Evolutionary conservation across 1,140 invertebrate genomes (phyloP), one percentile per base, ranked within the genome.

Genomic region (Drosophila tristis): DNA sequence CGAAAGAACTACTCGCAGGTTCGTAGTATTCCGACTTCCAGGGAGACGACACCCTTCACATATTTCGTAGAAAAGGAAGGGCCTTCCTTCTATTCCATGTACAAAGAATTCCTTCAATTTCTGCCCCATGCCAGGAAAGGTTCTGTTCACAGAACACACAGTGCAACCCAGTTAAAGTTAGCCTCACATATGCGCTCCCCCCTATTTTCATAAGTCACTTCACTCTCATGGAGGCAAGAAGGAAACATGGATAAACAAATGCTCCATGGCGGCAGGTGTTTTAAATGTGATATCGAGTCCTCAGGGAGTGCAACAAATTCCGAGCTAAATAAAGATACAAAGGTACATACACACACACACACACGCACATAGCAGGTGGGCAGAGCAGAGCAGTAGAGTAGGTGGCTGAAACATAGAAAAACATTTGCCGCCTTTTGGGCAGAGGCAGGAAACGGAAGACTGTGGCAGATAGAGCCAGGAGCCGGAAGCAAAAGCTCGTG

Each of bases 231-330:
- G 9, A 29, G 49, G 13, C n/a, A 43, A 39, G n/a, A 20, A 20
- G 16, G 15, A 11, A 29, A 25, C 13, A 48, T 44, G 53, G 56
- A 66, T 49, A 60, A 65, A 6, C 60, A 45, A 64, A 26, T 44
- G 23, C 8, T 71, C 26, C 25, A 68, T 11, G 57, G 57, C 77
- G 35, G 55, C 78, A 86, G 74, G 82, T 85, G 78, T 74, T 71
- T 78, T 48, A 50, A 78, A 87, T 71, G 65, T 56, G 59, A 74
- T 78, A 78, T 71, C 26, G 51, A 75, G 61, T 73, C 78, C 79
- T 79, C 61, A 63, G 82, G 74, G 81, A 81, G 48, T 56, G 56
- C 63, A 73, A 44, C 67, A 73, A 68, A 80, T 81, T 81, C 51
- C 39, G 61, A 25, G 56, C 51, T 64, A 43, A 45, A 67, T 68